Base-by-base conservation (phyloP, 2,113 vertebrate genomes). In the Eurystomus gularis region DNA sequence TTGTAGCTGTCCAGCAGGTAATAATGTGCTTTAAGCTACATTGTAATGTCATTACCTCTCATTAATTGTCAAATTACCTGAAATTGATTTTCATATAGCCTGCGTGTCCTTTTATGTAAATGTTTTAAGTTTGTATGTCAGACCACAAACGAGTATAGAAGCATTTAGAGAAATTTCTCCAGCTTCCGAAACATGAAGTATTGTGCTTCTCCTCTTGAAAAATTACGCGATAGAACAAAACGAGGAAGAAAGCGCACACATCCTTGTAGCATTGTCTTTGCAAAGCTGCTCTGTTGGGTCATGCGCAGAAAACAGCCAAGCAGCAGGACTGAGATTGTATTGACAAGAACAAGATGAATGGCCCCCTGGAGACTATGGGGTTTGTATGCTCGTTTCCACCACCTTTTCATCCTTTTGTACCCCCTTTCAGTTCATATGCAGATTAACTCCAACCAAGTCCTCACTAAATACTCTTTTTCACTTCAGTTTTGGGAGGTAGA, bases 371-470 rank as follows among this genome's bases (percentile, higher is more conserved):
- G 98, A 97, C 96, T 96, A 9, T 42, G 70, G 97, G 97, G 97
- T 96, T 98, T 97, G 97, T 97, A 93, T 97, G 94, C 92, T 92
- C 77, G 95, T 97, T 97, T 97, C 98, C 98, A 97, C 80, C 97
- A 97, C 95, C 97, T 97, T 98, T 98, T 98, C 97, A 97, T 98
- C 98, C 97, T 88, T 98, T 98, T 98, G 97, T 98, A 86, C 49
- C 82, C 62, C 42, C 39, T 87, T 94, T 73, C 62, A 93, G 97
- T 98, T 98, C 98, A 98, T 98, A 98, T 98, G 98, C 98, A 98
- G 98, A 98, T 98, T 62, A 97, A 92, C 95, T 96, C 95, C 83
- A 94, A 96, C 92, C 94, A 61, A 82, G 95, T 94, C 94, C 96
- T 81, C 92, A 60, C 97, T 97, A 97, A 98, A 98, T 93, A 96